Base-by-base conservation (phyloP, 2,113 vertebrate genomes). In the Neotoma lepida region DNA sequence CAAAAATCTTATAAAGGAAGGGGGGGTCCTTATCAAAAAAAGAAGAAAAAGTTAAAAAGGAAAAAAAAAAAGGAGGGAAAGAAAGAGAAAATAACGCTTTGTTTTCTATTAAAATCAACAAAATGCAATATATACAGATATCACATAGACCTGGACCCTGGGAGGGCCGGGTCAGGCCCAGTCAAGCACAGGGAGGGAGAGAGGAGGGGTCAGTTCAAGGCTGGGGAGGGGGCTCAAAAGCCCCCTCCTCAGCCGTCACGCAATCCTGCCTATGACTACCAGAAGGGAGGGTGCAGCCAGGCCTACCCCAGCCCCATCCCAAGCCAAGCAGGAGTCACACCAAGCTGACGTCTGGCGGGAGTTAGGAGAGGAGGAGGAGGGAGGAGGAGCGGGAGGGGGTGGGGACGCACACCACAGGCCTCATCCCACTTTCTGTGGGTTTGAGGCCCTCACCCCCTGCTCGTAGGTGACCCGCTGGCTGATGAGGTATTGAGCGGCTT, bases 401-500 rank as follows among this genome's bases (percentile, higher is more conserved):
- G 92, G 95, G 95, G 85, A 85, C 95, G 44, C 70, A 94, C 91
- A 70, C 94, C 89, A 80, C 96, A 63, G 96, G 86, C 97, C 97
- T 97, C 94, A 99, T 97, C 99, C 99, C 98, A 99, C 99, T 98
- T 99, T 99, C 98, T 99, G 99, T 76, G 99, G 99, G 98, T 99
- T 99, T 98, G 99, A 99, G 97, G 99, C 99, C 56, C 99, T 98
- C 97, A 99, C 99, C 94, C 99, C 99, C 98, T 99, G 99, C 99
- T 99, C 99, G 63, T 99, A 99, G 94, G 99, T 99, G 98, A 99
- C 99, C 97, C 99, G 98, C 98, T 99, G 99, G 98, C 99, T 99
- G 98, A 99, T 99, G 98, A 99, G 99, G 98, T 99, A 99, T 98
- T 99, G 99, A 81, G 99, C 99, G 13, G 99, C 99, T 98, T 99